Evolutionary conservation across 2,797 vertebrate genomes (phyloP).

Genomic region (Netta rufina): DNA sequence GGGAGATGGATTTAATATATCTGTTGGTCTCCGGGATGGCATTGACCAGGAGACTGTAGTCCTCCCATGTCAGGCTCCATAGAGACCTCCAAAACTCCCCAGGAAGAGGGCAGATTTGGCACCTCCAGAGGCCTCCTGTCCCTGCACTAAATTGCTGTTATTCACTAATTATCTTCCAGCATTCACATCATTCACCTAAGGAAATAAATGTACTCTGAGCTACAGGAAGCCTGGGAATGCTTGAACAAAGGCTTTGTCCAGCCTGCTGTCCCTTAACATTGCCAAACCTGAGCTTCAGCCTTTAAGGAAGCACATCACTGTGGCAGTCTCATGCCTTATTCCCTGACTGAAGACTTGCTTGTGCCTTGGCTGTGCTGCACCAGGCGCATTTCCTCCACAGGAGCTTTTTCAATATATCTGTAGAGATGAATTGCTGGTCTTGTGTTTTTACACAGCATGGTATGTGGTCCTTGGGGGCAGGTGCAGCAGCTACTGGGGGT

Average conservation of each 20-base stretch:
- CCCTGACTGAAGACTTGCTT: not conserved
- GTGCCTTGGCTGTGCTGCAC: too few relatives aligned
- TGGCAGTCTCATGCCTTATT: not conserved
- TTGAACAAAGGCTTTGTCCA: not conserved
- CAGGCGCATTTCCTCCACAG: not conserved
- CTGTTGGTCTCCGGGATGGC: too few relatives aligned
- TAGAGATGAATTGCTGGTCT: not conserved
- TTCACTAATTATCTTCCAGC: not conserved
- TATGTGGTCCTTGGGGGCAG: not conserved
- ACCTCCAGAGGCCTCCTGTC: not conserved
- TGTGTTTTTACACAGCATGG: not conserved
- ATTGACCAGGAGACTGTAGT: too few relatives aligned
- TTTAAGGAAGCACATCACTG: not conserved
- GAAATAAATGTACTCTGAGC: not conserved
- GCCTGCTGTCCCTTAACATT: not conserved
- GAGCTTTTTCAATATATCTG: not conserved
- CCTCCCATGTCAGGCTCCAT: not conserved
- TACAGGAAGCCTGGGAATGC: not conserved
- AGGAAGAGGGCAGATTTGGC: not conserved
- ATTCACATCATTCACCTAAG: not conserved
- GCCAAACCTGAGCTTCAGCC: not conserved
- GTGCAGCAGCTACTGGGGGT: not conserved
- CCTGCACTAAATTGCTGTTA: not conserved
- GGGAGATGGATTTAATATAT: not conserved
- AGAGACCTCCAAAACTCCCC: not conserved